Percentiles rank a stretch among this genome's conserved stretches.
phyloP scores from a whole-genome alignment of 2,113 vertebrate species.

The Jaculus jaculus region DNA sequence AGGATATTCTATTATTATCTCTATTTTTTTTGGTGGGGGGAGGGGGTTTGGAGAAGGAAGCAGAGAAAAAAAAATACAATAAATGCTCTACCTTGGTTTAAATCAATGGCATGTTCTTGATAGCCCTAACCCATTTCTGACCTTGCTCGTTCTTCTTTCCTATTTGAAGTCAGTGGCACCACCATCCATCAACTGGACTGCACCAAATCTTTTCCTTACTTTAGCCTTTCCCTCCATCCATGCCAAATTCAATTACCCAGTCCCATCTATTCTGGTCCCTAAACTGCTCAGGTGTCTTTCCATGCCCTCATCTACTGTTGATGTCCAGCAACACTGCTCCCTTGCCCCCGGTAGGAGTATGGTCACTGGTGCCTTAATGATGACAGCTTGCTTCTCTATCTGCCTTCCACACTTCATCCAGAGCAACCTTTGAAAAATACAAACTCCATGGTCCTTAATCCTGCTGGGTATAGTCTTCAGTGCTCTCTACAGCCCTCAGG shows the following conservation, averaged over 20 bases:
- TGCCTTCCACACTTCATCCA: not conserved
- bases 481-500: not conserved
- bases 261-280: not conserved
- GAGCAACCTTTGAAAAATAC: not conserved
- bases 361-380: not conserved
- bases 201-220: conserved; percentile 2
- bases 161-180: not conserved
- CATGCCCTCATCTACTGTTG: not conserved
- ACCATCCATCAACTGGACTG: not conserved
- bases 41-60: not conserved
- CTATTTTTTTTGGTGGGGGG: too few species aligned
- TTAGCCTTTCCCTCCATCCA: not conserved
- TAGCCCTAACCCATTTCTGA: not conserved
- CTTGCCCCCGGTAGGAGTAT: too few species aligned
- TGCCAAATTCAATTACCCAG: not conserved
- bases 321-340: not conserved
- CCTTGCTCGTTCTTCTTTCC: not conserved
- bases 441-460: not conserved
- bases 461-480: not conserved
- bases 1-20: not conserved
- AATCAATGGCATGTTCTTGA: not conserved
- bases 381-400: not conserved
- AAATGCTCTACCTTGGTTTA: not conserved
- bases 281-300: not conserved
- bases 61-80: not conserved